Percentiles rank a stretch among this genome's conserved stretches.
Conservation (phyloP, 2,888 invertebrate genomes). For the Caenorhabditis sp. region DNA sequence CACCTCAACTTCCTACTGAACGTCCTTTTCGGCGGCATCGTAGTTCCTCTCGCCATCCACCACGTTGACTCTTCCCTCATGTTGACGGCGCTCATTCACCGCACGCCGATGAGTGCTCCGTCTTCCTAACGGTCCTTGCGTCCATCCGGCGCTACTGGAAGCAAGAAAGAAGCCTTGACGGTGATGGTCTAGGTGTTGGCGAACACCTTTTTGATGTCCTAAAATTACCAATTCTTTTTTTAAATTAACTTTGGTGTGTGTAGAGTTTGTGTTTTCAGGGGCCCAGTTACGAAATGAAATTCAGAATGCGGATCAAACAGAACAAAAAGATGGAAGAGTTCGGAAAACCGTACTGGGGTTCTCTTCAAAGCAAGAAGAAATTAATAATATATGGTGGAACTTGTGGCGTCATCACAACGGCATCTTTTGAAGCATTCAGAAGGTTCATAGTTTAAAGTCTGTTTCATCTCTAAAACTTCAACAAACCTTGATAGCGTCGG, state of each 20-base stretch:
- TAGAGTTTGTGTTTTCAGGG: no score
- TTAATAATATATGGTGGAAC: no score
- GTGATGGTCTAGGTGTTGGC: conserved; percentile 89
- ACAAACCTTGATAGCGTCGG: conserved; percentile 87
- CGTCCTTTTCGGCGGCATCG: conserved; percentile 19
- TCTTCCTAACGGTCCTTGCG: conserved; percentile 24
- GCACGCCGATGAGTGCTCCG: conserved; percentile 36
- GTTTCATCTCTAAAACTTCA: neutral
- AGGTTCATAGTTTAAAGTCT: neutral
- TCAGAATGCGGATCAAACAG: no score
- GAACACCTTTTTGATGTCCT: conserved; percentile 74
- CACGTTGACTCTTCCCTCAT: conserved; percentile 14
- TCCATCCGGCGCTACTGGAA: conserved; percentile 7
- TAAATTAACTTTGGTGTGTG: no score
- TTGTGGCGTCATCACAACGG: no score
- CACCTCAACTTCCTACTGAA: no score
- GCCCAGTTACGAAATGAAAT: no score
- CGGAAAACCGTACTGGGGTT: no score
- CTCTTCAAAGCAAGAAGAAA: no score
- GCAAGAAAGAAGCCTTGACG: conserved; percentile 22
- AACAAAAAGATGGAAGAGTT: no score
- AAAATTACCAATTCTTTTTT: conserved; percentile 52
- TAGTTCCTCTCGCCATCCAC: conserved; percentile 26
- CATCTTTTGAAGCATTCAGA: no score
- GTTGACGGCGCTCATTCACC: neutral